A percentile compares a stretch with the other conserved stretches of the same genome.
Conservation (phyloP, 2,888 invertebrate species). For the Abscondita cerata region DNA sequence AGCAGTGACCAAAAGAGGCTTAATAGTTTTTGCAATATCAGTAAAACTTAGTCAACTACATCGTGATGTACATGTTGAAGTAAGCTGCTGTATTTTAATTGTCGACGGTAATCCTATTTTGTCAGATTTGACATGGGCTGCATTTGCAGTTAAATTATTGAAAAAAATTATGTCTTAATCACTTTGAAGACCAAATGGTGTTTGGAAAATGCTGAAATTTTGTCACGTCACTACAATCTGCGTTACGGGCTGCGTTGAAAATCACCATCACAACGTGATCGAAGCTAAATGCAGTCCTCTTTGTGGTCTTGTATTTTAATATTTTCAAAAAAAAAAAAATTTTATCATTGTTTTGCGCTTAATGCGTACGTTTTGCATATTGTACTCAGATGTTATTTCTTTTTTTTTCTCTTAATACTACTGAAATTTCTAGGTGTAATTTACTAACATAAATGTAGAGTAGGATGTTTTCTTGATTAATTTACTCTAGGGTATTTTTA, state of each 20-base stretch:
- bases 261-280: neutral
- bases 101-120: slow-evolving; percentile 43
- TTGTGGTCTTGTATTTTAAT: slow-evolving; percentile 17
- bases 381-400: slow-evolving; percentile 21
- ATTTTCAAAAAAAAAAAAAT: neutral
- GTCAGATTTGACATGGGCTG: slow-evolving; percentile 48
- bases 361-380: slow-evolving; percentile 22
- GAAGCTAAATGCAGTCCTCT: neutral
- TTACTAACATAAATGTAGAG: slow-evolving; percentile 31
- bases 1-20: slow-evolving; percentile 22
- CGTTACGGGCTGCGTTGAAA: slow-evolving; percentile 11
- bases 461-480: slow-evolving; percentile 28
- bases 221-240: slow-evolving; percentile 18
- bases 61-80: slow-evolving; percentile 45
- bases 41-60: slow-evolving; percentile 49
- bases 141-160: slow-evolving; percentile 35
- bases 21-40: slow-evolving; percentile 48
- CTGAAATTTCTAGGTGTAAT: slow-evolving; percentile 30
- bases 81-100: slow-evolving; percentile 54
- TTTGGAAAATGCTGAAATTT: slow-evolving; percentile 18
- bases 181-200: slow-evolving; percentile 30
- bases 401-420: slow-evolving; percentile 17
- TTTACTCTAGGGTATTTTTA: slow-evolving; percentile 29
- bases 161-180: slow-evolving; percentile 29
- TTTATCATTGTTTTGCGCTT: slow-evolving; percentile 12